These are phyloP conservation scores for Drosophila saltans DNA, from an alignment of 1,140 invertebrate species.

Conservation along the genomic window DNA sequence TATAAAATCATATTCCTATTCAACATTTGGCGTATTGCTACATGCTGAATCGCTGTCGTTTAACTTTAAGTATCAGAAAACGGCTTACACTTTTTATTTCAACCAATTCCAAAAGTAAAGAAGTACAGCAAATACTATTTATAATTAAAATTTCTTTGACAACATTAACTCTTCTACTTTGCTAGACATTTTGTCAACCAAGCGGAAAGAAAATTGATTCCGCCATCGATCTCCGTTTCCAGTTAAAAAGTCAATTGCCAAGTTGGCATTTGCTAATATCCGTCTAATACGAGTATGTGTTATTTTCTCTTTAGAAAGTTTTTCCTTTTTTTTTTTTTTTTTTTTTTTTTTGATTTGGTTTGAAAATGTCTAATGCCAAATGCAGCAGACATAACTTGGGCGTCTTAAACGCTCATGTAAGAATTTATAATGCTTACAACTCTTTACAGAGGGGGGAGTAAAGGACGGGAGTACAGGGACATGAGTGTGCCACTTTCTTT, in stretches of 20 bases:
- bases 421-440: conserved; percentile 53
- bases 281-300: conserved; percentile 7
- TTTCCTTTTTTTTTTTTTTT: not conserved
- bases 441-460: not conserved
- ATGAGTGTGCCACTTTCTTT: conserved; percentile 39
- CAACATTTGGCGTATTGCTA: too few species aligned
- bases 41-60: too few species aligned
- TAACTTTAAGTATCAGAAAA: too few species aligned
- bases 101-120: too few species aligned
- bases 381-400: conserved; percentile 40
- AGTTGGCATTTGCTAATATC: conserved; percentile 23
- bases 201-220: conserved; percentile 3
- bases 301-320: conserved; percentile 1
- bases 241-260: conserved; percentile 25
- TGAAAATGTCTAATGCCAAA: conserved; percentile 29
- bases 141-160: too few species aligned
- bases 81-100: too few species aligned
- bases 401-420: conserved; percentile 43
- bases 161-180: not conserved
- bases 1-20: too few species aligned
- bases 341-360: not conserved
- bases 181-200: conserved; percentile 10
- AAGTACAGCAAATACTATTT: too few species aligned
- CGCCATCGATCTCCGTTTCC: conserved; percentile 3
- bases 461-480: not conserved